These are phyloP conservation scores for Oceanodroma leucorhoa DNA, from an alignment of 2,797 vertebrate genomes.

Conservation along the genomic window DNA sequence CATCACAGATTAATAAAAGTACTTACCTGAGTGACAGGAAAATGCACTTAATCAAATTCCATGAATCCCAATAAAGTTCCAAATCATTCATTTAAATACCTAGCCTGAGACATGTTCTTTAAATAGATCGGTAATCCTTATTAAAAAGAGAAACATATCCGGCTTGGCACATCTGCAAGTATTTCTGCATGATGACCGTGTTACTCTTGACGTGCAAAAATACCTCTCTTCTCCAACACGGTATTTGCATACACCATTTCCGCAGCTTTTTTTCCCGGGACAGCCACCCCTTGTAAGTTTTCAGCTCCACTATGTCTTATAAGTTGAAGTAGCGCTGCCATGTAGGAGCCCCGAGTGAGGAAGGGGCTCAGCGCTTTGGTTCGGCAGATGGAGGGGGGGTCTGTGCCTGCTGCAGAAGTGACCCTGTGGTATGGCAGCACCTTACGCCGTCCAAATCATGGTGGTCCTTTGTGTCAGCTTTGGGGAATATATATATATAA, in stretches of 20 bases:
- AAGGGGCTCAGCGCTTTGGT: background rate
- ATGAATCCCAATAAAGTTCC: background rate
- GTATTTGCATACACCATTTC: background rate
- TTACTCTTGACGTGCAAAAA: background rate
- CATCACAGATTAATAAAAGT: background rate
- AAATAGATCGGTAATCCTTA: background rate
- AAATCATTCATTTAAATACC: constrained; percentile 1
- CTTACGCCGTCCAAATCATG: background rate
- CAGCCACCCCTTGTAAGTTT: background rate
- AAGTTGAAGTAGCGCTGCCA: background rate
- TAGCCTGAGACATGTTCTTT: background rate
- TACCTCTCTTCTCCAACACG: background rate
- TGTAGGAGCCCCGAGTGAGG: background rate
- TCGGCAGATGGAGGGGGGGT: background rate
- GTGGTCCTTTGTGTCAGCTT: background rate
- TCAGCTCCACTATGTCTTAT: background rate
- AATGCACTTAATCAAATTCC: background rate
- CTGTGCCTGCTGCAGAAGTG: background rate
- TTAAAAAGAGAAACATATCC: background rate
- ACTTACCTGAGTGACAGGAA: background rate
- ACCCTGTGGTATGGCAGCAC: background rate
- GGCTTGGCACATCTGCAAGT: background rate
- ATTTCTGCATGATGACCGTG: background rate
- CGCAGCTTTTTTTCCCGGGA: background rate
- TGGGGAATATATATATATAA: background rate